Percentiles rank a stretch among this genome's conserved stretches.
Conservation (phyloP, 2,888 invertebrate genomes). For the Mesochorus sp. region DNA sequence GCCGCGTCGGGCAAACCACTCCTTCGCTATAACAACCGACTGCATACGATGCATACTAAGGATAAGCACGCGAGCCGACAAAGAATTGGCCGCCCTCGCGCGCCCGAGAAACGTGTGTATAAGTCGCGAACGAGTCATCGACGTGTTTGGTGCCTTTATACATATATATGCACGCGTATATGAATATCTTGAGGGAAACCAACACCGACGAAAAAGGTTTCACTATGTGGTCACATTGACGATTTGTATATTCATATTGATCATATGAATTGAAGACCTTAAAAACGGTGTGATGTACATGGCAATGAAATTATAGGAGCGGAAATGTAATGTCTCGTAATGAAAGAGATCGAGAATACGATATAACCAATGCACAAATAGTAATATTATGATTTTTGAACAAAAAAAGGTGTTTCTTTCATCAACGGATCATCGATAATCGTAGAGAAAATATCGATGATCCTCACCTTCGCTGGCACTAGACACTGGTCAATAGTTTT, state of each 20-base stretch:
- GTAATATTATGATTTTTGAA: not conserved
- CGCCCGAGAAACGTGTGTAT: conserved; percentile 17
- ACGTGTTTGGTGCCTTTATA: not conserved
- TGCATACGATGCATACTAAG: conserved; percentile 82
- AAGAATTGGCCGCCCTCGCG: conserved; percentile 63
- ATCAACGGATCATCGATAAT: conserved; percentile 31
- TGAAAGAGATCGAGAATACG: not conserved
- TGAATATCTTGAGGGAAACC: not conserved
- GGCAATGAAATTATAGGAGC: not conserved
- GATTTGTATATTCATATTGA: not conserved
- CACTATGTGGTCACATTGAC: not conserved
- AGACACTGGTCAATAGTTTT: conserved; percentile 65
- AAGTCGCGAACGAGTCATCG: conserved; percentile 15
- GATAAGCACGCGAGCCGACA: conserved; percentile 78
- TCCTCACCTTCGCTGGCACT: not conserved
- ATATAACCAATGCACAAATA: not conserved
- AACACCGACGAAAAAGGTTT: not conserved
- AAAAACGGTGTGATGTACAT: not conserved
- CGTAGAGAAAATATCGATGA: conserved; percentile 30
- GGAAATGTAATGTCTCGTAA: not conserved
- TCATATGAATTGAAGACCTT: not conserved
- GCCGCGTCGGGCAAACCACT: conserved; percentile 81
- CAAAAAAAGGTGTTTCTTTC: conserved; percentile 1
- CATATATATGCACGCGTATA: not conserved
- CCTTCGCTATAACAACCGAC: conserved; percentile 81